These are phyloP conservation scores for Netelia melanura DNA, from an alignment of 2,888 invertebrate genomes.

Conservation along the genomic window DNA sequence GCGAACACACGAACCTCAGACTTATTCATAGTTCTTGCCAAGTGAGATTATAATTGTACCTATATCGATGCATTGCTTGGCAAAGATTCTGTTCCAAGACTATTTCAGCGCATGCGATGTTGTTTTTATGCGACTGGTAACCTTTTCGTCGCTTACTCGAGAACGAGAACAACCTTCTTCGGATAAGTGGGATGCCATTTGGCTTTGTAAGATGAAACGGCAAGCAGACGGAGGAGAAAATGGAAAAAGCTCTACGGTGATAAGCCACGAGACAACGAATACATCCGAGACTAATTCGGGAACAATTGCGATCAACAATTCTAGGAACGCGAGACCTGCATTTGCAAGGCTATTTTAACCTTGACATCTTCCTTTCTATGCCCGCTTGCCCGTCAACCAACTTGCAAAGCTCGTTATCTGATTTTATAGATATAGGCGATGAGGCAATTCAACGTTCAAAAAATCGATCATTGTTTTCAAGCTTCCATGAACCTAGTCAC, in stretches of 20 bases:
- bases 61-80: too few relatives aligned
- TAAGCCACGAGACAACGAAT: not conserved
- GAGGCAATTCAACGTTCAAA: too few relatives aligned
- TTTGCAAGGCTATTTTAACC: not conserved
- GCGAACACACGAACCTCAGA: too few relatives aligned
- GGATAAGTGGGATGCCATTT: not conserved
- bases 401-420: too few relatives aligned
- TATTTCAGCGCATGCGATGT: not conserved
- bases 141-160: not conserved
- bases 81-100: too few relatives aligned
- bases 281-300: not conserved
- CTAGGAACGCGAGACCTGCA: not conserved
- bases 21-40: too few relatives aligned
- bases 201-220: not conserved
- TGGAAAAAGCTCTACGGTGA: not conserved
- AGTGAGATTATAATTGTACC: too few relatives aligned
- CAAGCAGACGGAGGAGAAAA: not conserved
- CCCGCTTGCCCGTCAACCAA: too few relatives aligned
- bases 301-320: not conserved
- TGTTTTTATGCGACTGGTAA: slow-evolving; percentile 3
- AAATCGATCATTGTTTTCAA: too few relatives aligned
- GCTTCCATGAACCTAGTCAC: too few relatives aligned
- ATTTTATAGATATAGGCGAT: too few relatives aligned
- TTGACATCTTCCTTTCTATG: not conserved
- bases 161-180: not conserved